Evolutionary conservation across 2,797 vertebrate genomes (phyloP).

Genomic region (Pelodytes ibericus): DNA sequence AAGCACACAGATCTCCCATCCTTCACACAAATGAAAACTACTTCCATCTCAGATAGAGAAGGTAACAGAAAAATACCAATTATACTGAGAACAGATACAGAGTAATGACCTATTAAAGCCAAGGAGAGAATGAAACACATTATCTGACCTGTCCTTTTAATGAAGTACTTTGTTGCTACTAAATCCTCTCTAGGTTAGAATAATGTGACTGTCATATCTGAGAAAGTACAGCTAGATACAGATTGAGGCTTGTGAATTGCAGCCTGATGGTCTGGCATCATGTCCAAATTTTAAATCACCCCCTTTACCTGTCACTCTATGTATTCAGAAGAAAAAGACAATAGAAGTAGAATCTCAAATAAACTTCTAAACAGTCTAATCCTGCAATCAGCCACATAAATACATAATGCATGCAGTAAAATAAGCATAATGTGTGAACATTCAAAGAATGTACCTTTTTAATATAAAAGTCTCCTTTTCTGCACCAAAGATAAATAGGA

Average conservation of each 20-base stretch:
- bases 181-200: not conserved
- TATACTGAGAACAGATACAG: not conserved
- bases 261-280: not conserved
- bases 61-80: not conserved
- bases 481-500: not conserved
- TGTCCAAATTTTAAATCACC: no score
- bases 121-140: not conserved
- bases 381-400: not conserved
- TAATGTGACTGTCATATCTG: not conserved
- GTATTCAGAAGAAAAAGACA: no score
- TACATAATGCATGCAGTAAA: not conserved
- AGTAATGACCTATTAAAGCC: slow-evolving; percentile 1
- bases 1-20: not conserved
- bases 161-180: slow-evolving; percentile 9
- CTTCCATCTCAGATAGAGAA: not conserved
- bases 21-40: not conserved
- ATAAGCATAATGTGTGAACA: no score
- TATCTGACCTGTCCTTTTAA: slow-evolving; percentile 1
- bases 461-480: not conserved
- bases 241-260: no score
- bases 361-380: not conserved
- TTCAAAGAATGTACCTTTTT: not conserved
- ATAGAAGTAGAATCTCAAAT: not conserved
- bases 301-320: no score
- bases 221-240: not conserved